These are phyloP conservation scores for Gadopsis marmoratus DNA, from an alignment of 2,797 vertebrate species.

Conservation along the genomic window DNA sequence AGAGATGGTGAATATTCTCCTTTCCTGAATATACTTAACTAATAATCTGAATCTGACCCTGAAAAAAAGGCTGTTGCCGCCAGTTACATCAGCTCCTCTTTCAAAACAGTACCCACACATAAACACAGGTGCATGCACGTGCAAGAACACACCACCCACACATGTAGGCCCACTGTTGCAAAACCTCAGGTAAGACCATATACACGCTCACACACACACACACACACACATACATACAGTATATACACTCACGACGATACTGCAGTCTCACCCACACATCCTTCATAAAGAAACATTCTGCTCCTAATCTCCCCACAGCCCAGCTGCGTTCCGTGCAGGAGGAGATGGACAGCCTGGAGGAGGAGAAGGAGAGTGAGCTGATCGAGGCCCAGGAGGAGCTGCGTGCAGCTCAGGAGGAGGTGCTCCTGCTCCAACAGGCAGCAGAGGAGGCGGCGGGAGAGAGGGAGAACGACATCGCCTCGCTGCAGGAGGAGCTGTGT, in stretches of 20 bases:
- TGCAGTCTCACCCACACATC: slow-evolving; percentile 49
- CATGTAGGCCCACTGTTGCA: slow-evolving; percentile 37
- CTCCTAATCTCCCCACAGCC: slow-evolving; percentile 76
- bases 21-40: slow-evolving; percentile 49
- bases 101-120: slow-evolving; percentile 47
- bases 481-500: slow-evolving; percentile 90
- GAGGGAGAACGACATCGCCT: slow-evolving; percentile 91
- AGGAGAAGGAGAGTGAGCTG: slow-evolving; percentile 88
- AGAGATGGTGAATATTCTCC: slow-evolving; percentile 12
- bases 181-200: slow-evolving; percentile 50
- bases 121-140: slow-evolving; percentile 2
- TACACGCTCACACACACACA: slow-evolving; percentile 7
- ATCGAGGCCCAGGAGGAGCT: slow-evolving; percentile 87
- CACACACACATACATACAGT: slow-evolving; percentile 6
- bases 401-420: slow-evolving; percentile 86
- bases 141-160: slow-evolving; percentile 39
- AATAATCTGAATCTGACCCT: slow-evolving; percentile 40
- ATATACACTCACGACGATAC: slow-evolving; percentile 13
- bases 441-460: slow-evolving; percentile 88
- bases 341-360: slow-evolving; percentile 89
- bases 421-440: slow-evolving; percentile 84
- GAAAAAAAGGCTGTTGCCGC: slow-evolving; percentile 58
- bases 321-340: slow-evolving; percentile 90
- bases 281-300: slow-evolving; percentile 36
- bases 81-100: slow-evolving; percentile 75